These are phyloP conservation scores for Nasonia oneida DNA, from an alignment of 2,888 invertebrate genomes.

Conservation along the genomic window DNA sequence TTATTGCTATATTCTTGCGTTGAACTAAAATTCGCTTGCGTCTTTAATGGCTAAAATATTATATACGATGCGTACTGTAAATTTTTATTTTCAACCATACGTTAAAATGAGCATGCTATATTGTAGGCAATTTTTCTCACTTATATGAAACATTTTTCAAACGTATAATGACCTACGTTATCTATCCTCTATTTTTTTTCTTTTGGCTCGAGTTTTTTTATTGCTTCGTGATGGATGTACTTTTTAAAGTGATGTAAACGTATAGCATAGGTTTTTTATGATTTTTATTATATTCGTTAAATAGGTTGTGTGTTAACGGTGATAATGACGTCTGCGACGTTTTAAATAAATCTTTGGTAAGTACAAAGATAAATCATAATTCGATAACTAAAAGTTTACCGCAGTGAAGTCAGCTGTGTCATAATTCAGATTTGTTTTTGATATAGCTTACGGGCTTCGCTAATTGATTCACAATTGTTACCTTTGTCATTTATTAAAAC, in stretches of 20 bases:
- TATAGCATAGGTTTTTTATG: background rate
- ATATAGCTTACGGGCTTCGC: slow-evolving; percentile 11
- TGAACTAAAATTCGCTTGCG: background rate
- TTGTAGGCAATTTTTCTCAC: background rate
- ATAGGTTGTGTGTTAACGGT: background rate
- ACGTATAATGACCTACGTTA: background rate
- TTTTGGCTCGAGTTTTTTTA: background rate
- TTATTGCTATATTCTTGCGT: background rate
- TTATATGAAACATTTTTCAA: background rate
- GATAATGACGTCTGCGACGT: slow-evolving; percentile 15
- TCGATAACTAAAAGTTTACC: slow-evolving; percentile 7
- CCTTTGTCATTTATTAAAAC: slow-evolving; percentile 40
- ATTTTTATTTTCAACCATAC: background rate
- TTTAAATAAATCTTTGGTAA: background rate
- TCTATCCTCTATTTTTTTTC: no score
- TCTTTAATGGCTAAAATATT: background rate
- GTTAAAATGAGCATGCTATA: no score
- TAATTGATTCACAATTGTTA: slow-evolving; percentile 11
- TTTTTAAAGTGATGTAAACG: slow-evolving; percentile 3
- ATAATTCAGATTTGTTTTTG: background rate
- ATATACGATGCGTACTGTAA: background rate
- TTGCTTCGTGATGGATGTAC: background rate
- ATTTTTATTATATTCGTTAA: slow-evolving; percentile 6
- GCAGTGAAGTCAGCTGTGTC: slow-evolving; percentile 6
- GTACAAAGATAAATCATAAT: background rate